Percentiles rank a stretch among this genome's conserved stretches.
Conservation (phyloP, 2,797 vertebrate species). For the Chiroxiphia lanceolata region DNA sequence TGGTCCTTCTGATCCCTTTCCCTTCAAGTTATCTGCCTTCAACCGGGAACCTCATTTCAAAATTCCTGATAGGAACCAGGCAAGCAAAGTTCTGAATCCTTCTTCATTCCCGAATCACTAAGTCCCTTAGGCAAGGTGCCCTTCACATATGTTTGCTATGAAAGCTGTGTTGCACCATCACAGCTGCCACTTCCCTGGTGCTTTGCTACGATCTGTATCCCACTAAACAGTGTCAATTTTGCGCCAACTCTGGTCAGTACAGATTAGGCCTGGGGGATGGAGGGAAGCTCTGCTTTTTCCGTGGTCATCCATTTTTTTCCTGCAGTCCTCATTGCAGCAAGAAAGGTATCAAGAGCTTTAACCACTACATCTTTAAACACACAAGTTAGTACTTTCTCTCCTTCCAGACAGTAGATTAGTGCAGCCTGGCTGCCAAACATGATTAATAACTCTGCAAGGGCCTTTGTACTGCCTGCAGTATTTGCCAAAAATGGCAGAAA, state of each 20-base stretch:
- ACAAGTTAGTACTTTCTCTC: constrained; percentile 30
- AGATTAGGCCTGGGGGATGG: background rate
- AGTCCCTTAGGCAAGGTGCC: background rate
- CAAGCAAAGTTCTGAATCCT: background rate
- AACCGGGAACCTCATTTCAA: background rate
- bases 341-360: constrained; percentile 40
- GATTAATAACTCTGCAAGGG: constrained; percentile 76
- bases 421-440: constrained; percentile 71
- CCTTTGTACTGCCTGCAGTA: constrained; percentile 43
- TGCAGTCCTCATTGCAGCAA: background rate
- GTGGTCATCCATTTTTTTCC: background rate
- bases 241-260: background rate
- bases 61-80: background rate
- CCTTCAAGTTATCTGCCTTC: background rate
- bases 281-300: background rate
- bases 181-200: background rate
- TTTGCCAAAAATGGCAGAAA: constrained; percentile 75
- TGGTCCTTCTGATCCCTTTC: background rate
- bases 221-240: background rate
- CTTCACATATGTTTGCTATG: background rate
- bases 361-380: constrained; percentile 43
- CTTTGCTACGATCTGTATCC: background rate
- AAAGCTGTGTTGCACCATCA: background rate
- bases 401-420: constrained; percentile 73
- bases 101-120: background rate